phyloP scores from a whole-genome alignment of 2,113 vertebrate species.

The Willisornis vidua region DNA sequence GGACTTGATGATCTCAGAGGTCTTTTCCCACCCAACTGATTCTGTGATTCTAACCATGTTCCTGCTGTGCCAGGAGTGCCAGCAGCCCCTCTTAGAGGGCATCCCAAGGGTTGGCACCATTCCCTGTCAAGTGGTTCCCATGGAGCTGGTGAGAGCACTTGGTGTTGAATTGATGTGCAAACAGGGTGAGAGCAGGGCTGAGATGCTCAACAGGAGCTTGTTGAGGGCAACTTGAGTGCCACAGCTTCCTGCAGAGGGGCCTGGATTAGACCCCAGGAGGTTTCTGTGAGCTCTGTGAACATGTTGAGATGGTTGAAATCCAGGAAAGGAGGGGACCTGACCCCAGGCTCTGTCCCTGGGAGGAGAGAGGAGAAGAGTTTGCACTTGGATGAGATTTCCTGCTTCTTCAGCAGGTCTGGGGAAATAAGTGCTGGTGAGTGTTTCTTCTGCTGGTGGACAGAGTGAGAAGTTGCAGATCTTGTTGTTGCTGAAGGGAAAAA shows the following conservation, averaged over 20 bases:
- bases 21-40: no score
- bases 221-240: not conserved
- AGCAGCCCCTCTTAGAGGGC: not conserved
- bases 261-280: not conserved
- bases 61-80: not conserved
- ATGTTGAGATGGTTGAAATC: not conserved
- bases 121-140: fast-evolving
- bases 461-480: not conserved
- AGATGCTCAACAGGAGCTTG: not conserved
- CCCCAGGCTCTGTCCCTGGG: no score
- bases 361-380: not conserved
- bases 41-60: fast-evolving
- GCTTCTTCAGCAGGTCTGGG: not conserved
- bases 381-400: not conserved
- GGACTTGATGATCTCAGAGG: no score
- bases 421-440: not conserved
- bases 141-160: not conserved
- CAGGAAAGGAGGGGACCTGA: not conserved
- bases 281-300: not conserved
- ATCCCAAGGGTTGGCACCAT: not conserved
- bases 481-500: slow-evolving; percentile 1
- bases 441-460: not conserved
- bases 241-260: not conserved
- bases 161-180: not conserved
- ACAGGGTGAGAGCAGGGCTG: fast-evolving